Conservation (phyloP, 2,113 vertebrate species). For the Corvus hawaiiensis region DNA sequence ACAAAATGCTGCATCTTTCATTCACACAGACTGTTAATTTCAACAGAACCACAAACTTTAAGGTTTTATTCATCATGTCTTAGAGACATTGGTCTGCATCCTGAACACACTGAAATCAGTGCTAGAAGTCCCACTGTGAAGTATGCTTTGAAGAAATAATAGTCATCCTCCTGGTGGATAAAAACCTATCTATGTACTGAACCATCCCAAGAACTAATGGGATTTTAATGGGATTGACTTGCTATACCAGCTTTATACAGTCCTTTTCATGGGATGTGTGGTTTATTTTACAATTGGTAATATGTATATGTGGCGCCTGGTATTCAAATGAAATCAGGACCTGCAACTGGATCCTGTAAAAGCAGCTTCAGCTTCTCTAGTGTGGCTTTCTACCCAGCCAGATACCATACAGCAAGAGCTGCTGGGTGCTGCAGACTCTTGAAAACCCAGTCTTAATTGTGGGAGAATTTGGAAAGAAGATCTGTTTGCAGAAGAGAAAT, state of each 20-base stretch:
- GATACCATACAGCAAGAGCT: neutral
- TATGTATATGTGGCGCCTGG: fast-evolving
- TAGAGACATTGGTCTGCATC: neutral
- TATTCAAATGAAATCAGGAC: neutral
- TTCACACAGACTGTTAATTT: neutral
- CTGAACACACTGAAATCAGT: neutral
- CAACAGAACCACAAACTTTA: neutral
- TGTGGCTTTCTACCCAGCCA: neutral
- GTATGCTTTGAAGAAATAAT: neutral
- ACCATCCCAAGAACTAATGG: neutral
- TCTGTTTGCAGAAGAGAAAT: neutral
- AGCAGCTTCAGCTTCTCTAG: neutral
- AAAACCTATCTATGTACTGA: neutral
- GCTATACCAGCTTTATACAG: neutral
- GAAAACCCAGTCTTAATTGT: neutral
- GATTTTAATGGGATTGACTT: neutral
- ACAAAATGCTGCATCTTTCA: neutral
- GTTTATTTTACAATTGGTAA: neutral
- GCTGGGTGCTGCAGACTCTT: neutral
- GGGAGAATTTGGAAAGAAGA: neutral
- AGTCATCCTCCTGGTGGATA: neutral
- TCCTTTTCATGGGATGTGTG: neutral
- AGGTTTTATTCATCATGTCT: neutral
- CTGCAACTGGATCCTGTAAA: neutral
- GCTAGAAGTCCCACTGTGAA: neutral